phyloP scores from a whole-genome alignment of 2,797 vertebrate genomes.

The Numenius phaeopus region DNA sequence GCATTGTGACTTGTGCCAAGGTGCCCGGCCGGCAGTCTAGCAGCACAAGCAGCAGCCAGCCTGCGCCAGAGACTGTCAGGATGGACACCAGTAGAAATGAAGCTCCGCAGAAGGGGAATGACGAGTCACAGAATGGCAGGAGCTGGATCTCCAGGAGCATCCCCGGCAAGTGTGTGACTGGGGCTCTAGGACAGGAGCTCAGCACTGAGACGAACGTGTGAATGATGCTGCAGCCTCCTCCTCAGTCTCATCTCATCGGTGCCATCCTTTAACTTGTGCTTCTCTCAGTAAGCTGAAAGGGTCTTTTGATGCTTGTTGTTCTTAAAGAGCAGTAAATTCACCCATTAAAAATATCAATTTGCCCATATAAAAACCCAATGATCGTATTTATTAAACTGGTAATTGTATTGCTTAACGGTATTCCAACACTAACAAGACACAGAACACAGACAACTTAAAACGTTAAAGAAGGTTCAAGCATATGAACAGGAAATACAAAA shows the following conservation, averaged over 20 bases:
- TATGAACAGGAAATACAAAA: not conserved
- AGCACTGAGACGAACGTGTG: fast-evolving
- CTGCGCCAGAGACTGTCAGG: not conserved
- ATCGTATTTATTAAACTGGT: not conserved
- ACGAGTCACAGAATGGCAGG: not conserved
- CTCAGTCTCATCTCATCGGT: not conserved
- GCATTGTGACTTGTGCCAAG: not conserved
- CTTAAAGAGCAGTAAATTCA: not conserved
- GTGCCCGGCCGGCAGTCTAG: not conserved
- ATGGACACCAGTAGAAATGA: not conserved
- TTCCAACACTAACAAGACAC: not conserved
- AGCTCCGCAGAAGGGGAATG: not conserved
- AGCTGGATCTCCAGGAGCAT: not conserved
- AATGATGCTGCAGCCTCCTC: not conserved
- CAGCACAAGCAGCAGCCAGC: not conserved
- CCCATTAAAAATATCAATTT: not conserved
- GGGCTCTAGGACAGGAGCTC: not conserved
- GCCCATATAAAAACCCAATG: not conserved
- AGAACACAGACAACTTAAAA: not conserved
- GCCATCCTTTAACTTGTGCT: not conserved
- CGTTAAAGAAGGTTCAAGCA: not conserved
- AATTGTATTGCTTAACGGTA: not conserved
- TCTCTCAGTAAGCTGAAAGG: not conserved
- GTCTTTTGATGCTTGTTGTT: not conserved
- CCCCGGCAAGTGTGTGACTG: not conserved